Evolutionary conservation across 2,113 vertebrate genomes (phyloP), one percentile per base, ranked within the genome.

Genomic region (Pangasianodon hypophthalmus): DNA sequence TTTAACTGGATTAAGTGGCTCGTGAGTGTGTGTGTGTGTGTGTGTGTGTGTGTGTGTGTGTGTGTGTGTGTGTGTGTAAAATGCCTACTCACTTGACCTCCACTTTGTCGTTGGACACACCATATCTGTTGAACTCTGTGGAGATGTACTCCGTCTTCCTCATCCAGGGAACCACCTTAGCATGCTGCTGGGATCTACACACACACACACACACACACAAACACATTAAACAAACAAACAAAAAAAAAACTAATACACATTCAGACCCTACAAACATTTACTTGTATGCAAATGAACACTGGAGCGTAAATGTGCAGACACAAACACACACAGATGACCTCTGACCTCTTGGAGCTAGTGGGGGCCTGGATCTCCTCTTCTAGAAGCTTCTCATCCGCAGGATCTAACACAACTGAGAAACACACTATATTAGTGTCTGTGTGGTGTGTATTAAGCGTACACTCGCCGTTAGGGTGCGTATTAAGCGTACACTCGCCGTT

Each of bases 101-200:
- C 21, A 98, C 98, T 93, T 99, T 99, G 95, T 99, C 98, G 0
- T 99, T 99, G 90, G 97, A 98, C 83, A 98, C 96, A 0, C 98
- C 98, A 0, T 99, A 99, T 95, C 98, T 96, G 93, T 99, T 99
- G 91, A 99, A 99, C 92, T 99, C 98, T 0, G 98, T 98, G 77
- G 98, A 99, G 92, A 99, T 99, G 91, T 99, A 99, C 92, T 99
- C 98, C 0, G 98, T 99, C 93, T 98, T 99, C 81, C 98, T 97
- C 98, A 99, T 99, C 98, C 98, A 99, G 0, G 98, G 98, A 3
- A 99, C 98, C 48, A 99, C 98, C 92, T 98, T 99, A 0, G 98
- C 98, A 7, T 99, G 98, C 92, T 99, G 98, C 94, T 98, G 98
- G 3, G 97, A 98, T 84, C 98, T 96, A 67, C 6, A 69, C 14